Evolutionary conservation across 2,888 invertebrate species (phyloP).

Genomic region (Bugula neritina): DNA sequence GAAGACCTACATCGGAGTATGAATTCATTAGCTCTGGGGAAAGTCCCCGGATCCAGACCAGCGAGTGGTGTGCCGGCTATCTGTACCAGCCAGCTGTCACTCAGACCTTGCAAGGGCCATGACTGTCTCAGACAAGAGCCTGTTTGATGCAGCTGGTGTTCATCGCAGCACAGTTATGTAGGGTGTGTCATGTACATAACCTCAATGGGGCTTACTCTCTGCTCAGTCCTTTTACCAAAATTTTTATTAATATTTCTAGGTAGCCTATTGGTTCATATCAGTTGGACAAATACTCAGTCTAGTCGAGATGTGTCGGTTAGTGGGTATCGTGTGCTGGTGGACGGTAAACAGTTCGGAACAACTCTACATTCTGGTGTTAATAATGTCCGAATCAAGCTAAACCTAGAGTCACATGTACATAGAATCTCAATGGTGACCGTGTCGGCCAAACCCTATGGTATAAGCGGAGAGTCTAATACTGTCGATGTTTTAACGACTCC

Average conservation of each 20-base stretch:
- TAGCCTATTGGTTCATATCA: constrained; percentile 48
- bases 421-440: constrained; percentile 48
- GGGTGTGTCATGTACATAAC: constrained; percentile 21
- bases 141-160: constrained; percentile 19
- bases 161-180: constrained; percentile 26
- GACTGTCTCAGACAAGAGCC: constrained; percentile 24
- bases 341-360: constrained; percentile 53
- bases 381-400: constrained; percentile 41
- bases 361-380: constrained; percentile 47
- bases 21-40: not conserved
- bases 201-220: constrained; percentile 27
- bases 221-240: not conserved
- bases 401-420: constrained; percentile 45
- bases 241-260: constrained; percentile 35
- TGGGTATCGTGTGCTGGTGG: constrained; percentile 51
- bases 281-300: constrained; percentile 49
- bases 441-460: constrained; percentile 43
- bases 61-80: constrained; percentile 24
- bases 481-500: constrained; percentile 49
- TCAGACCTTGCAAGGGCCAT: constrained; percentile 21
- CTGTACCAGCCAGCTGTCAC: constrained; percentile 21
- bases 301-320: constrained; percentile 44
- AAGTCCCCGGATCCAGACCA: constrained; percentile 26
- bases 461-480: constrained; percentile 47
- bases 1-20: constrained; percentile 24